Percentiles rank a stretch among this genome's conserved stretches.
Evolutionary conservation across 2,113 vertebrate genomes (phyloP).

Genomic region (Odocoileus hemionus): DNA sequence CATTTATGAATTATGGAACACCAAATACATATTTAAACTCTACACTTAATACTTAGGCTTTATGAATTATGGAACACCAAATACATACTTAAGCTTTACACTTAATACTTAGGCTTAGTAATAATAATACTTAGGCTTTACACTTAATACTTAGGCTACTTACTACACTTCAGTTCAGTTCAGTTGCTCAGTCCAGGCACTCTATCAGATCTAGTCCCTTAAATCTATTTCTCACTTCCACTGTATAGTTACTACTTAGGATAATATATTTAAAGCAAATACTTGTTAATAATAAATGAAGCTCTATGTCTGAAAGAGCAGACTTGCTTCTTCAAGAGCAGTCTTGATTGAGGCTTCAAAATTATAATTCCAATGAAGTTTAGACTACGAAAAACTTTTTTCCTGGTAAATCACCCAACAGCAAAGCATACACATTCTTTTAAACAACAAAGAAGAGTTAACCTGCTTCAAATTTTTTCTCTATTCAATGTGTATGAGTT

Average conservation of each 20-base stretch:
- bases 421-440: neutral
- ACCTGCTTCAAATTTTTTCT: neutral
- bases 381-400: neutral
- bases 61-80: neutral
- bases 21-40: neutral
- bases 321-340: neutral
- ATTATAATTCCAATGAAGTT: neutral
- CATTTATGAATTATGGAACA: neutral
- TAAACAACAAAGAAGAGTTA: neutral
- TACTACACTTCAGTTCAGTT: too few species aligned
- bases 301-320: neutral
- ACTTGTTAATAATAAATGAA: neutral
- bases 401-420: neutral
- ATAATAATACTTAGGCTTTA: neutral
- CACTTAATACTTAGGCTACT: too few species aligned
- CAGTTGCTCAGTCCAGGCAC: too few species aligned
- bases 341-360: neutral
- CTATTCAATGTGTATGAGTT: neutral
- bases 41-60: neutral
- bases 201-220: too few species aligned
- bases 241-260: neutral
- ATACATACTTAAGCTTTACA: neutral
- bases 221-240: too few species aligned
- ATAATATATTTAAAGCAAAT: neutral
- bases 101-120: neutral